Conservation (phyloP, 2,888 invertebrate genomes). For the Cheilosia grossa region DNA sequence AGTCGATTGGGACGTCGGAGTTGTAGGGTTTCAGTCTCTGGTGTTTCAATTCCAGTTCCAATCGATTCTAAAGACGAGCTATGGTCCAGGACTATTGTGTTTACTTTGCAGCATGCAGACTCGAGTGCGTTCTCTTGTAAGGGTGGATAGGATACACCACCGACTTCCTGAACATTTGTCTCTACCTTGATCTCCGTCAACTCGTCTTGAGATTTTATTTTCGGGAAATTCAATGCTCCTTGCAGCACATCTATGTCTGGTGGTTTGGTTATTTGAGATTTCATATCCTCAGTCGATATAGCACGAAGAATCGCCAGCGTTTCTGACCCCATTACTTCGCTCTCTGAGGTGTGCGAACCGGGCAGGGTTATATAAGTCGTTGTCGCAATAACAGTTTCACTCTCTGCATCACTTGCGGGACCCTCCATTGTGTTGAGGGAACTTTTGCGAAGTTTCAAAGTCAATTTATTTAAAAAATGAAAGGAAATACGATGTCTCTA, state of each 20-base stretch:
- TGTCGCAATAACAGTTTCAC: slow-evolving; percentile 61
- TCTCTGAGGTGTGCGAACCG: slow-evolving; percentile 58
- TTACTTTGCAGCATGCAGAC: slow-evolving; percentile 53
- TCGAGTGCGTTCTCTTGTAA: slow-evolving; percentile 19
- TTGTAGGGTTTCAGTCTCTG: not conserved
- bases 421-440: slow-evolving; percentile 20
- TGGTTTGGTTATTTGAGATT: not conserved
- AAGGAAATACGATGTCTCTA: not conserved
- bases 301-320: not conserved
- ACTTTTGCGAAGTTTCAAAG: slow-evolving; percentile 18
- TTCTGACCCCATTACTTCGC: slow-evolving; percentile 24
- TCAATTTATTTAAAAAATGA: not conserved
- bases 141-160: too few relatives aligned
- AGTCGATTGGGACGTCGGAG: not conserved
- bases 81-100: slow-evolving; percentile 43
- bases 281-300: not conserved
- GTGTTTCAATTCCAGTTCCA: not conserved
- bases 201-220: not conserved
- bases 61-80: not conserved
- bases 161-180: not conserved
- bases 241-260: not conserved
- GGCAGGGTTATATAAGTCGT: slow-evolving; percentile 61
- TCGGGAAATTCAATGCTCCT: not conserved
- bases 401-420: slow-evolving; percentile 49
- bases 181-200: not conserved